Evolutionary conservation across 1,140 invertebrate genomes (phyloP).

Genomic region (Melipona quadrifasciata): DNA sequence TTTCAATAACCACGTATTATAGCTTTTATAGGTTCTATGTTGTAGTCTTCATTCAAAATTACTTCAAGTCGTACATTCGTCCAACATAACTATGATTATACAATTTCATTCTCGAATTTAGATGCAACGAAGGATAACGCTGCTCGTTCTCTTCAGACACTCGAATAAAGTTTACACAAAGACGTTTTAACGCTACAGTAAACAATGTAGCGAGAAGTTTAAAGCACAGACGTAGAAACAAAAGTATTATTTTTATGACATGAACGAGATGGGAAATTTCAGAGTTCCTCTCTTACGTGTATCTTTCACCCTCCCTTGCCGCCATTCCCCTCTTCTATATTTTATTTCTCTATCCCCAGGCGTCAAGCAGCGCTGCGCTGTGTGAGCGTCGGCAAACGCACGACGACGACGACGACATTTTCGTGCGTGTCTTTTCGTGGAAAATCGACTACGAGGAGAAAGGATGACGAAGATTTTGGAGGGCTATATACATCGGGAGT

Average conservation of each 20-base stretch:
- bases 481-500: conserved; percentile 5
- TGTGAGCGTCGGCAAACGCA: conserved; percentile 36
- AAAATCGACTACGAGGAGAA: conserved; percentile 50
- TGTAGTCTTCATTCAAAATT: not conserved
- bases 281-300: conserved; percentile 30
- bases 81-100: too few relatives aligned
- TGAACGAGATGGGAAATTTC: conserved; percentile 20
- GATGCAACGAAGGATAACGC: not conserved
- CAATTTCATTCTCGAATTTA: not conserved
- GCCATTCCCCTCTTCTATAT: conserved; percentile 37
- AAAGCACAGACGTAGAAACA: not conserved
- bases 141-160: too few relatives aligned
- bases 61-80: not conserved
- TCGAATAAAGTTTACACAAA: not conserved
- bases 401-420: conserved; percentile 8
- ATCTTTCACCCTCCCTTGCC: conserved; percentile 40
- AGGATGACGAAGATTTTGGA: conserved; percentile 47
- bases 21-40: too few relatives aligned
- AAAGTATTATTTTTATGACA: conserved; percentile 2
- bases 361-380: conserved; percentile 12
- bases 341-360: conserved; percentile 8
- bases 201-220: not conserved
- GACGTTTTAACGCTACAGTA: not conserved
- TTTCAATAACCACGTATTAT: not conserved
- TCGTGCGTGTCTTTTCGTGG: conserved; percentile 42